Percentiles rank a stretch among this genome's conserved stretches.
phyloP scores from a whole-genome alignment of 2,888 invertebrate genomes.

The Galeopsomyia nigrocyanea region DNA sequence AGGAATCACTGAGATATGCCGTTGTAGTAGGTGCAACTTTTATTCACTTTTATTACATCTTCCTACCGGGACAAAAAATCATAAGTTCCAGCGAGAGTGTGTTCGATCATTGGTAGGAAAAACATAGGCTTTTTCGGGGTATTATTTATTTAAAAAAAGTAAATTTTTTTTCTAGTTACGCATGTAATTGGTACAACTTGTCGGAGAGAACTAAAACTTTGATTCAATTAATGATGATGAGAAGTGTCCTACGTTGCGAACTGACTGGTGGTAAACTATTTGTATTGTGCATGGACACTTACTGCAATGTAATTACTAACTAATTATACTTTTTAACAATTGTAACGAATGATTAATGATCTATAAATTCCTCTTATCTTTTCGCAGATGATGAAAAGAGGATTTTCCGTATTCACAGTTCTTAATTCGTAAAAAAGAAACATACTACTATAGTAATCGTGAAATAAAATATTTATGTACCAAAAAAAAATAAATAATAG shows the following conservation, averaged over 20 bases:
- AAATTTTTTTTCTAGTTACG: constrained; percentile 20
- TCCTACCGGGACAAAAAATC: constrained; percentile 36
- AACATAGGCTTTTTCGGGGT: neutral
- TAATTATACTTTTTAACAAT: too few relatives aligned
- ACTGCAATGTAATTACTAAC: constrained; percentile 11
- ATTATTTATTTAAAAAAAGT: too few relatives aligned
- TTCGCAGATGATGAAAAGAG: constrained; percentile 2
- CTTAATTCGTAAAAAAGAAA: too few relatives aligned
- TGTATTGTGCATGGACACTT: constrained; percentile 24
- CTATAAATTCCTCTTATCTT: neutral
- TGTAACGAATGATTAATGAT: too few relatives aligned
- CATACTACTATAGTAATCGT: too few relatives aligned
- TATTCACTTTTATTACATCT: constrained; percentile 34
- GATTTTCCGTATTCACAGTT: neutral
- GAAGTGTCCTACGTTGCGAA: constrained; percentile 2
- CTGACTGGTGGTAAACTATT: constrained; percentile 23
- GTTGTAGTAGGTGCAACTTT: constrained; percentile 1
- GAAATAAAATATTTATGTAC: too few relatives aligned
- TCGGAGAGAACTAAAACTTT: constrained; percentile 5
- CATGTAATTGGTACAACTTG: constrained; percentile 17
- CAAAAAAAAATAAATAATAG: neutral
- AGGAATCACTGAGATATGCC: constrained; percentile 13
- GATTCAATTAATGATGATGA: constrained; percentile 10
- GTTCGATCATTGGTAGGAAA: constrained; percentile 24
- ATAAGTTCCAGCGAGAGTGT: constrained; percentile 27